Base-by-base conservation (phyloP, 2,888 invertebrate species). In the Stegophylla sp. region DNA sequence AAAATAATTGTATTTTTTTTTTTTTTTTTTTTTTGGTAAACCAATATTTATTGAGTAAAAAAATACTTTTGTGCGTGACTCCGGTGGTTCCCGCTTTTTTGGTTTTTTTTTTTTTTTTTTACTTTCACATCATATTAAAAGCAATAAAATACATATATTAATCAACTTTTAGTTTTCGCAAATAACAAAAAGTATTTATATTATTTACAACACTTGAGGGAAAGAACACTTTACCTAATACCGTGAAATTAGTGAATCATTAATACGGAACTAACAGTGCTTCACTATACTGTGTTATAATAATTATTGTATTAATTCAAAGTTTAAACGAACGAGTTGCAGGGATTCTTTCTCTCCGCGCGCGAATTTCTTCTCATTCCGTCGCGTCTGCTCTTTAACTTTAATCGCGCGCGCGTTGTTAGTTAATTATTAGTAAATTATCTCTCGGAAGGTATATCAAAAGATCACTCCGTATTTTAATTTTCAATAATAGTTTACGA, bases 241-340 rank as follows among this genome's bases (percentile, higher is more conserved):
- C n/a, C 61, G 43, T 5, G 26, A 34, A n/a, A 17, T 56, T 43
- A 23, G 45, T 73, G 26, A 73, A 73, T 59, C n/a, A n/a, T 73
- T 61, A 26, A 73, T 73, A 73, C n/a, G 13, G 15, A 45, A 45
- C 53, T 59, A 45, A 59, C 72, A 15, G 13, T 59, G 23, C 53
- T n/a, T n/a, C n/a, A n/a, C n/a, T n/a, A n/a, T n/a, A n/a, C n/a
- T n/a, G n/a, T n/a, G n/a, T n/a, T n/a, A n/a, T n/a, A n/a, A 71
- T 13, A 20, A 71, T 43, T 56, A 56, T 72, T 56, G 23, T 10
- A 72, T 41, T 43, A 20, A 15, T 34, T 34, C n/a, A 51, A 69
- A 69, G 51, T 69, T 67, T 69, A 51, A 69, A 69, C 7, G 12
- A 69, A 51, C n/a, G 53, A 34, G 28, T 53, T 20, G n/a, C 5